Conservation (phyloP, 1,140 invertebrate species). For the Lordiphosa mommai region DNA sequence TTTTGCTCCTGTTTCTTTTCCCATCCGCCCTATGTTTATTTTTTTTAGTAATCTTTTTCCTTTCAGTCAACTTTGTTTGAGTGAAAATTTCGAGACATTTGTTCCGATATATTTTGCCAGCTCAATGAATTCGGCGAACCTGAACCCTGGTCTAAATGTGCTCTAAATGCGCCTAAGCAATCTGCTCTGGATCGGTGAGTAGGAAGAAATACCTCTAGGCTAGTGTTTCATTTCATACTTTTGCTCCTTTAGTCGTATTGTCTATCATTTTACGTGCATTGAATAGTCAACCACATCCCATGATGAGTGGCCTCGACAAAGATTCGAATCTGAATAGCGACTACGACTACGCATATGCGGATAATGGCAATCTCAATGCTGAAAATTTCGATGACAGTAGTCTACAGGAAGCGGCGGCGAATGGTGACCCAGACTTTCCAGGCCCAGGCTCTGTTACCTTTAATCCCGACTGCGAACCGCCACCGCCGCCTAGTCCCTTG, state of each 20-base stretch:
- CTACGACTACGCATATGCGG: not conserved
- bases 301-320: not conserved
- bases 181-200: conserved; percentile 49
- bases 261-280: conserved; percentile 19
- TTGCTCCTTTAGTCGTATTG: conserved; percentile 24
- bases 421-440: not conserved
- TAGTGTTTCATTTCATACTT: not conserved
- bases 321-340: not conserved
- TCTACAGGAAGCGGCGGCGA: not conserved
- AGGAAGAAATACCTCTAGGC: not conserved
- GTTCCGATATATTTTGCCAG: not conserved
- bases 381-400: not conserved
- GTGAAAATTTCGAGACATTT: not conserved
- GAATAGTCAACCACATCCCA: conserved; percentile 17
- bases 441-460: not conserved
- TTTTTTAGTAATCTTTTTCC: not conserved
- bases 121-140: conserved; percentile 16
- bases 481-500: not conserved
- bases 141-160: conserved; percentile 40
- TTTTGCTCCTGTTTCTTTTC: no score
- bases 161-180: conserved; percentile 58
- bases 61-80: not conserved
- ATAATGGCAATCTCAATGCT: not conserved
- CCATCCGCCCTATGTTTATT: not conserved
- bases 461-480: not conserved